Evolutionary conservation across 2,797 vertebrate genomes (phyloP).

Genomic region (Lepidocolaptes lacrymiger): DNA sequence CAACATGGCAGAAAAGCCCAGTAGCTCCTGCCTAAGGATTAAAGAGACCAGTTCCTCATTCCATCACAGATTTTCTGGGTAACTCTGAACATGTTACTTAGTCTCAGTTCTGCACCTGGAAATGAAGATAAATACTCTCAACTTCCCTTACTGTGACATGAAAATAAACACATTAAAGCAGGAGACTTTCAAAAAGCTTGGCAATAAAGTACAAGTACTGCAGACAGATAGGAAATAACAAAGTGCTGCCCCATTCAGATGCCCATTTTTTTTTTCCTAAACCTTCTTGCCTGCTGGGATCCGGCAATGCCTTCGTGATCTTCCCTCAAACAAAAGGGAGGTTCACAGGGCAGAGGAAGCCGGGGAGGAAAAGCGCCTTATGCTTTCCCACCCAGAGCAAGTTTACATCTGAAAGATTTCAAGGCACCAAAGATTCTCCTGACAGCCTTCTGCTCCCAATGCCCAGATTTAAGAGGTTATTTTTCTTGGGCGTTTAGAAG

Average conservation of each 20-base stretch:
- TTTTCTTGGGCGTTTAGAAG: not conserved
- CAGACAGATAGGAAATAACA: slow-evolving; percentile 56
- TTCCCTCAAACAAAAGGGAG: slow-evolving; percentile 23
- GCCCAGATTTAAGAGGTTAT: not conserved
- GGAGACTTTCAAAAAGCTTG: slow-evolving; percentile 39
- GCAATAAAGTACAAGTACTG: slow-evolving; percentile 16
- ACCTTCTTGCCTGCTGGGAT: slow-evolving; percentile 24
- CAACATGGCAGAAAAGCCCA: not conserved
- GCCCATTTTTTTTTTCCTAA: not conserved
- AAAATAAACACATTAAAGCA: slow-evolving; percentile 58
- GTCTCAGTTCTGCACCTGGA: slow-evolving; percentile 38
- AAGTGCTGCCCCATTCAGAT: slow-evolving; percentile 43
- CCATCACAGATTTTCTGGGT: slow-evolving; percentile 34
- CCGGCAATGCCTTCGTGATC: not conserved
- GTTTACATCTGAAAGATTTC: not conserved
- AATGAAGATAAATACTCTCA: slow-evolving; percentile 54
- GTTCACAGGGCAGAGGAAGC: slow-evolving; percentile 5
- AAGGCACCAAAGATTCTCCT: not conserved
- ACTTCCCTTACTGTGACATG: slow-evolving; percentile 43
- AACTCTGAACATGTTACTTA: slow-evolving; percentile 1
- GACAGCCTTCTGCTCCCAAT: not conserved
- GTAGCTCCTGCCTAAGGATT: not conserved
- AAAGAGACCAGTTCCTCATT: not conserved
- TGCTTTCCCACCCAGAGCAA: not conserved
- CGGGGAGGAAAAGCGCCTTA: not conserved